These are phyloP conservation scores for Patiria miniata DNA, from an alignment of 35 echinoderm and acorn worm species.

Conservation along the genomic window DNA sequence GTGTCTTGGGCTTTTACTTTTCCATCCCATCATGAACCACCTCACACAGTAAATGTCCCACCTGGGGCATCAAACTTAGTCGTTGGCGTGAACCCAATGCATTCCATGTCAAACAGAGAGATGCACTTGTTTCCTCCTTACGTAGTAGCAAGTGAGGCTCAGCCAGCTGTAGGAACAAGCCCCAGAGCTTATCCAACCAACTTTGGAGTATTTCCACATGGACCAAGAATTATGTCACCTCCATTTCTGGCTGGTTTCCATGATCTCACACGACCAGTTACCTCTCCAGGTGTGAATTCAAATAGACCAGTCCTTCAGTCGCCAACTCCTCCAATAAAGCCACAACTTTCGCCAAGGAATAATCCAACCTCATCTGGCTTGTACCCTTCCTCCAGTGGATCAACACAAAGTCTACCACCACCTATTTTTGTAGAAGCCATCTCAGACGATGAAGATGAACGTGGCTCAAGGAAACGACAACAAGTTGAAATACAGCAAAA, in stretches of 20 bases:
- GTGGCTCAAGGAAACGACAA: constrained; percentile 26
- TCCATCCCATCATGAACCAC: not conserved
- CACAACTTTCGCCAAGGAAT: not conserved
- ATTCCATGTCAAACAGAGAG: not conserved
- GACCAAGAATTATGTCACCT: not conserved
- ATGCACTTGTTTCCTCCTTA: not conserved
- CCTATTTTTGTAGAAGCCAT: constrained; percentile 81
- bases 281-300: not conserved
- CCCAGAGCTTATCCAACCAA: not conserved
- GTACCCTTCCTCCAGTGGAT: not conserved
- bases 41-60: not conserved
- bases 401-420: constrained; percentile 6
- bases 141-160: not conserved
- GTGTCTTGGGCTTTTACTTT: not conserved
- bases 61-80: not conserved
- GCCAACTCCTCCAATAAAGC: not conserved
- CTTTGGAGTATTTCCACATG: not conserved
- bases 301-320: not conserved
- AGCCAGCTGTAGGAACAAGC: not conserved
- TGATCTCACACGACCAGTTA: not conserved
- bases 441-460: constrained; percentile 91
- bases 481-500: not conserved
- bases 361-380: not conserved
- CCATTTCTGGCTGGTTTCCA: not conserved
- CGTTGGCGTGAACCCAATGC: constrained; percentile 6